Evolutionary conservation across 2,888 invertebrate species (phyloP).

Genomic region (Eugnorisma glareosa): DNA sequence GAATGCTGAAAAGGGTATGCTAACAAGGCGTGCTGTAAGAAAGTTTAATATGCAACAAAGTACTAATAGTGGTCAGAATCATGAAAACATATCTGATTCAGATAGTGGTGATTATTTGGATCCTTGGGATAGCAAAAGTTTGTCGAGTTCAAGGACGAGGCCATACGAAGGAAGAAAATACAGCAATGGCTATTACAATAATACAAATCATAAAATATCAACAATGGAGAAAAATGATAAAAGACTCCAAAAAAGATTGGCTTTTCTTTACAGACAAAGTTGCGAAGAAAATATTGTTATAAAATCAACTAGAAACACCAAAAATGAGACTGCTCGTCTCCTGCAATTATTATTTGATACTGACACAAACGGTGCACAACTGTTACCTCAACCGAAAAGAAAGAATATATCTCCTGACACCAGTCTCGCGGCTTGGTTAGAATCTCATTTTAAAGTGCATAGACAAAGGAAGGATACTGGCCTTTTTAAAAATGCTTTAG

Average conservation of each 20-base stretch:
- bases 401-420: conserved; percentile 66
- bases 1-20: conserved; percentile 17
- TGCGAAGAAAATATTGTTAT: conserved; percentile 9
- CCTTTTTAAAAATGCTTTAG: conserved; percentile 73
- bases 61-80: background rate
- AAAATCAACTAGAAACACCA: conserved; percentile 24
- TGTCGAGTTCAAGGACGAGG: conserved; percentile 75
- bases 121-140: conserved; percentile 1
- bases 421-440: conserved; percentile 82
- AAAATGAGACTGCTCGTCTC: conserved; percentile 23
- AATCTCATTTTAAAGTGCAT: conserved; percentile 80
- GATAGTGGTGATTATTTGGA: conserved; percentile 44
- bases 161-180: conserved; percentile 78
- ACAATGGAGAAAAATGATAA: conserved; percentile 83
- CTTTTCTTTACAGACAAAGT: conserved; percentile 38
- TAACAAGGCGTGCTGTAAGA: conserved; percentile 43
- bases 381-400: conserved; percentile 50
- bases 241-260: conserved; percentile 76
- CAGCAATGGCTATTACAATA: conserved; percentile 75
- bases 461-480: conserved; percentile 76
- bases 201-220: conserved; percentile 78
- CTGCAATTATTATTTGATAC: conserved; percentile 42
- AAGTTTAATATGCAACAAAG: conserved; percentile 2
- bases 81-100: conserved; percentile 25
- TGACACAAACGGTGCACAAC: conserved; percentile 19